Evolutionary conservation across 2,113 vertebrate genomes (phyloP), one percentile per base, ranked within the genome.

Genomic region (Cyprinodon tularosa): DNA sequence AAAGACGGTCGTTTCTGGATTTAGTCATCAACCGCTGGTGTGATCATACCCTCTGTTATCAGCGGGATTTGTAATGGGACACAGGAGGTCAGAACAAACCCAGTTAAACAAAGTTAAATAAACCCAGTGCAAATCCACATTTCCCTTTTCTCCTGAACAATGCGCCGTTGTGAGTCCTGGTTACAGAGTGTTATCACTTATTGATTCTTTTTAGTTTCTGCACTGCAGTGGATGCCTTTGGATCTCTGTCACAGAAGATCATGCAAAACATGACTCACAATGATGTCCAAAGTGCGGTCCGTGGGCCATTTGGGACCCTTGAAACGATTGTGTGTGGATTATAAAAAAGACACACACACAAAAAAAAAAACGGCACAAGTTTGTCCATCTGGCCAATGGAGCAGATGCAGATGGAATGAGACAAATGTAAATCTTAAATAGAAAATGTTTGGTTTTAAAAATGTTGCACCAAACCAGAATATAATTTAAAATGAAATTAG

Each of bases 11-110:
- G 70, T n/a, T 48, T 68, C 45, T 53, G 67, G 0, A 0, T n/a
- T 53, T 7, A 84, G 88, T 87, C 45, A 87, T 89, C 77, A 78
- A 86, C 83, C 62, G 22, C 44, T 63, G 62, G 68, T 78, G 67
- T 0, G 72, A 84, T 76, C 37, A 6, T 10, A 4, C 12, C 3
- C n/a, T 12, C n/a, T 60, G 60, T 72, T 53, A 72, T 86, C 68
- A 40, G 11, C 50, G 63, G 62, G 10, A 79, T 67, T 67, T 67
- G 59, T 71, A 36, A 68, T 74, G 3, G 29, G 40, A 44, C 75
- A 77, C 11, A 47, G 64, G 63, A 47, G 29, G 29, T 29, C 29
- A 29, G 29, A 29, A 29, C 29, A 29, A 29, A 29, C 29, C 29
- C 29, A 29, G 29, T 29, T 29, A 29, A 29, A 29, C 29, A 29